A percentile compares a stretch with the other conserved stretches of the same genome.
Conservation (phyloP, 2,113 vertebrate species). For the Barnardius zonarius region DNA sequence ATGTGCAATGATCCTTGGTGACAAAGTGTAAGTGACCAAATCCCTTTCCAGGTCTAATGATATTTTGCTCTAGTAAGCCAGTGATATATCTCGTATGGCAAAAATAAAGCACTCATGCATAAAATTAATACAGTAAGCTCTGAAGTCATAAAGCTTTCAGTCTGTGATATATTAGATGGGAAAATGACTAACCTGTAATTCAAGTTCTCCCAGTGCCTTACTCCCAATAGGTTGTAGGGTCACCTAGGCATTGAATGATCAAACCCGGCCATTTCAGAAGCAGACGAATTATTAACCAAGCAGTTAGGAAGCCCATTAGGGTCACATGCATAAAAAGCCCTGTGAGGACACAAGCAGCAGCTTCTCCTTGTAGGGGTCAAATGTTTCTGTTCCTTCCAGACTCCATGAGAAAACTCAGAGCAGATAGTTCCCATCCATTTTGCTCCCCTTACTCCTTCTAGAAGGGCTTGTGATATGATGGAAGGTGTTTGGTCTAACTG, state of each 20-base stretch:
- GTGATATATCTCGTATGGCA: slow-evolving; percentile 55
- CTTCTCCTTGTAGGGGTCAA: background rate
- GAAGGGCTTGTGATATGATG: background rate
- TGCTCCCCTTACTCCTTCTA: background rate
- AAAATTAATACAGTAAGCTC: slow-evolving; percentile 73
- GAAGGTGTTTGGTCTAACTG: background rate
- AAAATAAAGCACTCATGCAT: slow-evolving; percentile 74
- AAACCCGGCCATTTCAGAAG: background rate
- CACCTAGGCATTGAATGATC: slow-evolving; percentile 18
- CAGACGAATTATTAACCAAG: background rate
- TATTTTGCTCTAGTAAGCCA: slow-evolving; percentile 53
- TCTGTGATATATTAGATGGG: slow-evolving; percentile 56
- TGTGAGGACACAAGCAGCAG: background rate
- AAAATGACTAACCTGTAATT: slow-evolving; percentile 50
- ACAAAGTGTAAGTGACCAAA: slow-evolving; percentile 69
- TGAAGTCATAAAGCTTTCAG: slow-evolving; percentile 65
- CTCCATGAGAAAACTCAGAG: background rate
- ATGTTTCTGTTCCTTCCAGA: background rate
- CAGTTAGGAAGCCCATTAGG: background rate
- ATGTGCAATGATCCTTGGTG: slow-evolving; percentile 63
- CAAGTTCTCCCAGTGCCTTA: slow-evolving; percentile 14
- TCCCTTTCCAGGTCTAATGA: slow-evolving; percentile 59
- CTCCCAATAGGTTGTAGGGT: slow-evolving; percentile 39
- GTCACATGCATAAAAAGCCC: background rate
- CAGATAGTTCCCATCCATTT: background rate